Evolutionary conservation across 53 echinoderm and acorn worm species (phyloP).

Genomic region (Temnopleurus reevesii): DNA sequence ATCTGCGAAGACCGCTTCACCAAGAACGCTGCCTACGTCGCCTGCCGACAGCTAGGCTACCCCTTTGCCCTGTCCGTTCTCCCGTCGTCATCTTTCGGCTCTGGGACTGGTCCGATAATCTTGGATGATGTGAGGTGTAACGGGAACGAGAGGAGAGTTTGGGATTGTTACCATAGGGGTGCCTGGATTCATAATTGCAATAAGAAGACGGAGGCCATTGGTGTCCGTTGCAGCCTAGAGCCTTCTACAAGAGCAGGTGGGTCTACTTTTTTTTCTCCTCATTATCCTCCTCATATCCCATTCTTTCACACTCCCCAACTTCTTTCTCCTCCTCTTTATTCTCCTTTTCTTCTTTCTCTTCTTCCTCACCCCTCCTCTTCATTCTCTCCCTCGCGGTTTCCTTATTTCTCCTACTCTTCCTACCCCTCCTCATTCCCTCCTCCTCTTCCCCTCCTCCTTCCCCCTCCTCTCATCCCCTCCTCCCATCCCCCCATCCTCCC

Average conservation of each 20-base stretch:
- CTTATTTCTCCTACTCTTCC: no score
- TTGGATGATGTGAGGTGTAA: constrained; percentile 46
- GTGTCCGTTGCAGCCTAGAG: constrained; percentile 41
- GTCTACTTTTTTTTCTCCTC: no score
- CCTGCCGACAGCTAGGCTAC: constrained; percentile 51
- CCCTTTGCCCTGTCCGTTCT: not conserved
- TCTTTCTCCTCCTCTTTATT: no score
- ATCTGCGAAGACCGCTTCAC: constrained; percentile 40
- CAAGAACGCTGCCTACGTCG: constrained; percentile 16
- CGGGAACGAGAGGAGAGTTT: constrained; percentile 21
- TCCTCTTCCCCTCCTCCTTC: no score
- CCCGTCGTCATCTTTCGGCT: not conserved
- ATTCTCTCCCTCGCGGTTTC: no score
- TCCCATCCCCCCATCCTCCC: no score
- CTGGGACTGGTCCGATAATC: not conserved
- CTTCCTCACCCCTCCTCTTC: no score
- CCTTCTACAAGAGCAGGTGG: constrained; percentile 5
- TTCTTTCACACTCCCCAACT: no score
- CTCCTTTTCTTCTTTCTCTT: no score
- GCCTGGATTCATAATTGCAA: constrained; percentile 47
- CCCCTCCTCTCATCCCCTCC: no score
- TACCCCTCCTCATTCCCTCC: no score
- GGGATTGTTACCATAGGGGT: constrained; percentile 36
- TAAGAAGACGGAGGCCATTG: constrained; percentile 31
- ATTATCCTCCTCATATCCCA: no score